These are phyloP conservation scores for Phataginus tricuspis DNA, from an alignment of 2,797 vertebrate genomes.

Conservation along the genomic window DNA sequence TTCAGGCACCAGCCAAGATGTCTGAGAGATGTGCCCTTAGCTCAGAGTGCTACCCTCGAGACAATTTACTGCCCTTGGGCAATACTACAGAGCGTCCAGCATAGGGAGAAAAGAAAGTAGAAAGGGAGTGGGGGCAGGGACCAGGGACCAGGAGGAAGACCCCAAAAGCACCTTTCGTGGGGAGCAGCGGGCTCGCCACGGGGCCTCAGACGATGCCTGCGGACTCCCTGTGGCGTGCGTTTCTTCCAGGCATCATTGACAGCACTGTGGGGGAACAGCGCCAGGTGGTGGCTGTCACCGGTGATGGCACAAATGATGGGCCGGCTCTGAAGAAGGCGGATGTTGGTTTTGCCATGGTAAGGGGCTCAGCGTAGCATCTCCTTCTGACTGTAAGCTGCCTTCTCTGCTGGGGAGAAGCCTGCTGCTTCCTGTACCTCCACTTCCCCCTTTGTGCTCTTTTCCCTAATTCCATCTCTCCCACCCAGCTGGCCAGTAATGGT, in stretches of 20 bases:
- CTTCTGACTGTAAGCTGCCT: background rate
- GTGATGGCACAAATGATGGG: constrained; percentile 98
- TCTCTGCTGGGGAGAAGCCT: background rate
- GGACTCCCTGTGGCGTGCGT: background rate
- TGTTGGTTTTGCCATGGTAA: constrained; percentile 98
- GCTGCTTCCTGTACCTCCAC: background rate
- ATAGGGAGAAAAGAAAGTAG: background rate
- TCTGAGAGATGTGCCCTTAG: background rate
- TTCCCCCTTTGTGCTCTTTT: background rate
- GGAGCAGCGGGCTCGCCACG: background rate
- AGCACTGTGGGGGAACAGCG: constrained; percentile 94
- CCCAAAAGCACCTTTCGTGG: background rate
- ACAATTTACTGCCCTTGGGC: background rate
- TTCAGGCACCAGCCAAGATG: background rate
- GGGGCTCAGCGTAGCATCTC: background rate
- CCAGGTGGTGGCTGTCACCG: constrained; percentile 98
- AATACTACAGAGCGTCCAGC: background rate
- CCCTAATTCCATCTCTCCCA: background rate
- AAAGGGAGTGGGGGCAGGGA: background rate
- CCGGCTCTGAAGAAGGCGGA: constrained; percentile 99
- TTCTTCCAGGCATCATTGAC: constrained; percentile 95
- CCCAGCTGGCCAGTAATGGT: background rate
- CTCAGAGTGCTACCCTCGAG: background rate
- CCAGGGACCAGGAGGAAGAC: background rate
- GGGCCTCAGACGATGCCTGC: accelerated